Evolutionary conservation across 1,140 invertebrate genomes (phyloP).

Genomic region (Zaprionus gabonicus): DNA sequence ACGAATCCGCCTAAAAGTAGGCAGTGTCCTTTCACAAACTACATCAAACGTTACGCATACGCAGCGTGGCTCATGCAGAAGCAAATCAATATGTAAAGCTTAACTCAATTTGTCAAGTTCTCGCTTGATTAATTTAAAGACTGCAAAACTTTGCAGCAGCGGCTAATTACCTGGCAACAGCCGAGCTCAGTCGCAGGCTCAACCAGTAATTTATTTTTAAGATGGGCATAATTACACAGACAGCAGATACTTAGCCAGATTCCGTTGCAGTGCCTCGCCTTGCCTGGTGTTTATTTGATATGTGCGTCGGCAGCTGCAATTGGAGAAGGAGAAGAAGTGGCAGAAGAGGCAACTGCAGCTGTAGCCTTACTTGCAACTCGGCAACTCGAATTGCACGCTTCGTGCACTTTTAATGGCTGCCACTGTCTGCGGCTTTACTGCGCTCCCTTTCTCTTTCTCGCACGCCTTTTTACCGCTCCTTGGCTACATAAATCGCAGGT

Average conservation of each 20-base stretch:
- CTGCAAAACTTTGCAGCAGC: neutral
- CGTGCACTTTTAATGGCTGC: slow-evolving; percentile 31
- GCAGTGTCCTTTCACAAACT: slow-evolving; percentile 16
- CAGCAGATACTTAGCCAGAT: slow-evolving; percentile 11
- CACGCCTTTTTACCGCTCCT: slow-evolving; percentile 44
- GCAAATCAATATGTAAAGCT: neutral
- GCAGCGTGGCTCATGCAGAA: slow-evolving; percentile 13
- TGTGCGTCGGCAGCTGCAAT: neutral
- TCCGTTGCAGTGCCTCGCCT: neutral
- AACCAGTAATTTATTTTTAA: slow-evolving; percentile 68
- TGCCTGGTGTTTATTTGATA: slow-evolving; percentile 24
- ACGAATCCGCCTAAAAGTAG: slow-evolving; percentile 43
- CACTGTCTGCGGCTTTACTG: slow-evolving; percentile 39
- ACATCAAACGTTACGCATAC: slow-evolving; percentile 45
- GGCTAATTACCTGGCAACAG: slow-evolving; percentile 36
- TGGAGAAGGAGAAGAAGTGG: too few species aligned
- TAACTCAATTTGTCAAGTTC: slow-evolving; percentile 23
- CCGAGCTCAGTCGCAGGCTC: slow-evolving; percentile 9
- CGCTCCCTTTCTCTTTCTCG: slow-evolving; percentile 21
- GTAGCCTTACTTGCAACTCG: slow-evolving; percentile 35
- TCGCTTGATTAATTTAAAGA: slow-evolving; percentile 50
- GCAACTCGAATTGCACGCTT: slow-evolving; percentile 58
- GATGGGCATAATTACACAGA: slow-evolving; percentile 67
- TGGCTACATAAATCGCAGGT: slow-evolving; percentile 65
- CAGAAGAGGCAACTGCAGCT: neutral